Percentiles rank a stretch among this genome's conserved stretches.
Evolutionary conservation across 1,140 invertebrate species (phyloP).

Genomic region (Camponotus floridanus): DNA sequence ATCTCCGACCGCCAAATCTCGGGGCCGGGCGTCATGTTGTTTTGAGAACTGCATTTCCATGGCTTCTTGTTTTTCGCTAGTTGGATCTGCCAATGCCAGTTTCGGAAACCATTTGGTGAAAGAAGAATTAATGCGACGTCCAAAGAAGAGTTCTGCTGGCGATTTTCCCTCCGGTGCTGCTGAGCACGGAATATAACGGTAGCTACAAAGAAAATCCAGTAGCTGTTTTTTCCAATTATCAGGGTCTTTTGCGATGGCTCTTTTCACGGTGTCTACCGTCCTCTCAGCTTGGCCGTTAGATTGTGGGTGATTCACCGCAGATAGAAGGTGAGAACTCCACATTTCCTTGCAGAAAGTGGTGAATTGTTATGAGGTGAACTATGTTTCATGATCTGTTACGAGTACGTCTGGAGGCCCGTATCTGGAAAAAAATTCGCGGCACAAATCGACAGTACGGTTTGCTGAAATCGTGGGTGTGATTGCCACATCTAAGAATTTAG

Average conservation of each 20-base stretch:
- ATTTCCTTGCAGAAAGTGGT: background rate
- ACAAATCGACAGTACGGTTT: constrained; percentile 25
- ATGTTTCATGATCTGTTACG: background rate
- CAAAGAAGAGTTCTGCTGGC: background rate
- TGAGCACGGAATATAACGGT: background rate
- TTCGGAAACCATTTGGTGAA: background rate
- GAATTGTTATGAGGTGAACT: background rate
- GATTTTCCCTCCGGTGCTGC: background rate
- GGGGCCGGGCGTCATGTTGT: background rate
- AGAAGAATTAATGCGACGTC: background rate
- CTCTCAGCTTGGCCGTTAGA: constrained; percentile 25
- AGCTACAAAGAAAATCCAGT: constrained; percentile 1
- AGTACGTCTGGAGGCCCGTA: background rate
- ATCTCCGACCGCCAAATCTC: background rate
- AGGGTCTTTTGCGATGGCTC: background rate
- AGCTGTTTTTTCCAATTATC: background rate
- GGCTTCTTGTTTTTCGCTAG: background rate
- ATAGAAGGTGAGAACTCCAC: background rate
- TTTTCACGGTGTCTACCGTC: constrained; percentile 3
- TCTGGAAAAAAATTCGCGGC: constrained; percentile 18
- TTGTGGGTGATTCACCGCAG: background rate
- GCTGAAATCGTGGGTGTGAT: constrained; percentile 45
- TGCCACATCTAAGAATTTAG: constrained; percentile 70
- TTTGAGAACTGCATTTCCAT: background rate
- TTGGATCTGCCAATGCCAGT: background rate